Conservation (phyloP, 2,797 vertebrate genomes). For the Mareca strepera region DNA sequence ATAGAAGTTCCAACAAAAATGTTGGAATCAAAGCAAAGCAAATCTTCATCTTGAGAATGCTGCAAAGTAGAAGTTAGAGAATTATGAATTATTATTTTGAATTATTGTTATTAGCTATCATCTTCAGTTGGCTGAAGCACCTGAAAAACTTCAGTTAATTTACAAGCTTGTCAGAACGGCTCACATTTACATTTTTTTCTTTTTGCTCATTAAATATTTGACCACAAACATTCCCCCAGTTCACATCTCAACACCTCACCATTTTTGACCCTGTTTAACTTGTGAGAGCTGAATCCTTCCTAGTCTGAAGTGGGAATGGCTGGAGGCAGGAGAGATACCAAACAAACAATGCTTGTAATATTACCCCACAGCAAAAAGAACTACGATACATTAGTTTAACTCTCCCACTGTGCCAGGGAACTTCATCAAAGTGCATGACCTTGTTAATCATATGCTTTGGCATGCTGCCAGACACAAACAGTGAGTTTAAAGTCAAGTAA, state of each 20-base stretch:
- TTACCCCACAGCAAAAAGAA: constrained; percentile 17
- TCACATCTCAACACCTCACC: constrained; percentile 13
- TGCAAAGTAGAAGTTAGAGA: background rate
- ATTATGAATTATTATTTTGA: background rate
- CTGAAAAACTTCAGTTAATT: constrained; percentile 18
- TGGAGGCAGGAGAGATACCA: constrained; percentile 24
- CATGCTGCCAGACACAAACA: constrained; percentile 1
- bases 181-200: background rate
- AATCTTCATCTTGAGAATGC: background rate
- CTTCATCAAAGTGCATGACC: constrained; percentile 49
- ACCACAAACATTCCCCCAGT: background rate
- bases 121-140: constrained; percentile 36
- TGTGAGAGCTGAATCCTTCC: background rate
- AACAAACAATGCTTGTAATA: constrained; percentile 8
- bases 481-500: constrained; percentile 12
- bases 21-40: constrained; percentile 22
- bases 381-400: background rate
- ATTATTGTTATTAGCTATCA: background rate
- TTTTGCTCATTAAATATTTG: constrained; percentile 1
- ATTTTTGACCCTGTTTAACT: background rate
- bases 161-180: background rate
- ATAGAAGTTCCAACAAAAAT: background rate
- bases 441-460: constrained; percentile 35
- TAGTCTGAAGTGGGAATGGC: background rate
- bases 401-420: constrained; percentile 55